Evolutionary conservation across 2,797 vertebrate species (phyloP), one percentile per base, ranked within the genome.

Genomic region (Halcyon leucocephala): DNA sequence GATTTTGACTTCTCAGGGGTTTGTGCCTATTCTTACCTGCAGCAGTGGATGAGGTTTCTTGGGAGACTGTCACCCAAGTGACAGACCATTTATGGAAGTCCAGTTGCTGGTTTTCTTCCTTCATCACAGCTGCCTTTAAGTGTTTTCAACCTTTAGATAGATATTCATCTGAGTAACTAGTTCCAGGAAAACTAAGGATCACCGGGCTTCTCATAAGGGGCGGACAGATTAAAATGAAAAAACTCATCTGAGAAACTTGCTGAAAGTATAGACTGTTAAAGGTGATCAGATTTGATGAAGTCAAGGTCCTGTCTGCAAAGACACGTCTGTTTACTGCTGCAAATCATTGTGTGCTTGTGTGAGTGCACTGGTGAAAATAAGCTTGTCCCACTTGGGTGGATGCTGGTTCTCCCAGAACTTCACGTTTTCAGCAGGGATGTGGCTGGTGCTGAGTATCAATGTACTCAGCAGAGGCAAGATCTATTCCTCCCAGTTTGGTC

Each of bases 281-380:
- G 55, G 26, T 39, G 58, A 46, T 12, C 21, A 33, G 42, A 39
- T 44, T 64, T 64, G n/a, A 39, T 31, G 29, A 64, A 79, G 33
- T 44, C n/a, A 55, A 39, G 51, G 41, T 61, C 46, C 41, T 49
- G n/a, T 28, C 54, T 64, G 60, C 54, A 58, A 31, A 62, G 46
- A 48, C 17, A 5, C 9, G 15, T 19, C 14, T 0, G 0, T 65
- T 81, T 62, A 51, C 41, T 31, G 18, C 48, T 61, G 22, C 52
- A 76, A 74, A 37, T 42, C 7, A 5, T 24, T 60, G 49, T 29
- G 10, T 41, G 33, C 26, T 49, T 65, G 39, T 41, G 22, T 28
- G 71, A 64, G 14, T 52, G 48, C 17, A 1, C 39, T 61, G 72
- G 19, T 74, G 52, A 82, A 79, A 79, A 51, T 51, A 66, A 70